Base-by-base conservation (phyloP, 1,140 invertebrate species). In the Halyomorpha halys region DNA sequence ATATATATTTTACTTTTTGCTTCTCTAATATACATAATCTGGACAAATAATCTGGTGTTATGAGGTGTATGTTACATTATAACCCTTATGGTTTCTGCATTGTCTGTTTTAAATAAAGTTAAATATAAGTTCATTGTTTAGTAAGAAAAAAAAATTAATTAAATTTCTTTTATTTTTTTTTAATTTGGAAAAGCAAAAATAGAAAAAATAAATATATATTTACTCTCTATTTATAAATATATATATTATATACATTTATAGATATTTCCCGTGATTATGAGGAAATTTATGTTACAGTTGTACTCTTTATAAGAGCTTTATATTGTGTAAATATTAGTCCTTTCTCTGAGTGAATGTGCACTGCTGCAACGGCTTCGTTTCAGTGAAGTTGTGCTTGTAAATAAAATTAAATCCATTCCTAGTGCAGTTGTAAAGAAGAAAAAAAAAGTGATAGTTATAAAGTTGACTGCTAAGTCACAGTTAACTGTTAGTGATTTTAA, bases 231-330 rank as follows among this genome's bases (percentile, higher is more conserved):
- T 11, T 39, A 15, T 53, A 53, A 9, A 21, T 15, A 53, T 53
- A 21, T 53, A 53, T 53, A 53, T 53, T 53, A 21, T 25, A 19
- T 53, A 25, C 49, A 21, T 53, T 19, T 53, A 53, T 21, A 53
- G 21, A 39, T 44, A 60, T 44, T 60, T 60, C 30, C 30, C 13
- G 21, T 44, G 13, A 39, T 44, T 18, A 60, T 44, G 39, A 60
- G 59, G 59, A 44, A 60, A 21, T 39, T 18, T 53, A 19, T 53
- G 49, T 53, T 53, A 60, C 9, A 44, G 16, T 21, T 59, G 59
- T 60, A 60, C 59, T 60, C 59, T 60, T 60, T 60, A 60, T 60
- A 60, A 60, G 59, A 60, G 59, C 59, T 60, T 60, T 19, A 27
- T 44, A 44, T 39, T 18, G n/a, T 60, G 59, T 60, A 60, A 60